Evolutionary conservation across 2,797 vertebrate genomes (phyloP).

Genomic region (Typhlichthys subterraneus): DNA sequence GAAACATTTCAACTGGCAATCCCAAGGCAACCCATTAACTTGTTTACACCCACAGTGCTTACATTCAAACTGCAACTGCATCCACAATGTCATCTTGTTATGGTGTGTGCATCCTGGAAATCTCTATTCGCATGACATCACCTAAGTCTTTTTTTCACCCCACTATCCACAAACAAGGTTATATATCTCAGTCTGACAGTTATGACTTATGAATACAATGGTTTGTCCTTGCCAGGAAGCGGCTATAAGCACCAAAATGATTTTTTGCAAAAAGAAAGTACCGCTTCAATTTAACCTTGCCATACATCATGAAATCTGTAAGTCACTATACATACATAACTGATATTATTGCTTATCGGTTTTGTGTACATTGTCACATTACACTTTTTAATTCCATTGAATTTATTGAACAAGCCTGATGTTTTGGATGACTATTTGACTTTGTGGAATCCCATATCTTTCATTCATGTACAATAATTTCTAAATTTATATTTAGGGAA

Average conservation of each 20-base stretch:
- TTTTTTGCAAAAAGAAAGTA: constrained; percentile 13
- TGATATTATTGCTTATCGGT: no score
- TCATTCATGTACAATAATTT: no score
- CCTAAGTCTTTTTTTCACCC: constrained; percentile 9
- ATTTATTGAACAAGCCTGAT: no score
- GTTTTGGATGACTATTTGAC: no score
- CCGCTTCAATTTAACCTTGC: constrained; percentile 6
- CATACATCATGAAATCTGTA: no score
- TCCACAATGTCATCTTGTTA: constrained; percentile 12
- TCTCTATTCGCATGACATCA: constrained; percentile 3
- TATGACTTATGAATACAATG: constrained; percentile 11
- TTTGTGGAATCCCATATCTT: no score
- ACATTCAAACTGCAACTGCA: neutral
- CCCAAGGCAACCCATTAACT: neutral
- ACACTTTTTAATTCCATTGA: no score
- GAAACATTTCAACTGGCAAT: neutral
- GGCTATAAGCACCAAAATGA: constrained; percentile 16
- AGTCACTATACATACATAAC: no score
- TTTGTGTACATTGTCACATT: no score
- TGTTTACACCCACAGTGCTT: neutral
- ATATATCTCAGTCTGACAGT: constrained; percentile 3
- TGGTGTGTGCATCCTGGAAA: constrained; percentile 17
- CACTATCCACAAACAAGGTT: constrained; percentile 8
- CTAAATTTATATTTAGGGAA: neutral
- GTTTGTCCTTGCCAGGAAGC: constrained; percentile 9